Evolutionary conservation across 2,888 invertebrate species (phyloP).

Genomic region (Drosophila macrothrix): DNA sequence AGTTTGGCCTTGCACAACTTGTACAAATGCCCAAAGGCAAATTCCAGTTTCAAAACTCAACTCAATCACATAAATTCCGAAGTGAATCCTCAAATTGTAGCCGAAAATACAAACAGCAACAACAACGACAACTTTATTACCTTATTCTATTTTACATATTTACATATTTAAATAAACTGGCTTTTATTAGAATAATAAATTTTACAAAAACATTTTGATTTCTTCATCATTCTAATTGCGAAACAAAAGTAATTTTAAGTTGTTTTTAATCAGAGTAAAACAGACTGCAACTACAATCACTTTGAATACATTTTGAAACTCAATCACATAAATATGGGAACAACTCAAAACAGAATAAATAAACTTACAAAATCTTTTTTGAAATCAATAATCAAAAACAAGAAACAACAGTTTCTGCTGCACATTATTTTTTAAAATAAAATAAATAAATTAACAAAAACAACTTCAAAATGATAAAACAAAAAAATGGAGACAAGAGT

Average conservation of each 20-base stretch:
- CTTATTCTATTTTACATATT: neutral
- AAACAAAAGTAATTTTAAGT: neutral
- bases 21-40: constrained; percentile 6
- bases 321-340: neutral
- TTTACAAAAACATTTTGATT: neutral
- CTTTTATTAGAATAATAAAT: neutral
- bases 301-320: neutral
- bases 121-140: neutral
- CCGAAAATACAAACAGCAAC: neutral
- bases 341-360: neutral
- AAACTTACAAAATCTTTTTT: neutral
- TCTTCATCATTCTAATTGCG: neutral
- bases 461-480: neutral
- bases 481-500: neutral
- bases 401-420: neutral
- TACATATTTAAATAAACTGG: neutral
- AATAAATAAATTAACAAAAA: neutral
- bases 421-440: neutral
- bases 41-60: constrained; percentile 28
- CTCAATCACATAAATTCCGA: constrained; percentile 32
- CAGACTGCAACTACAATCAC: no score
- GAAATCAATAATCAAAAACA: neutral
- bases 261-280: neutral
- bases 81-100: neutral
- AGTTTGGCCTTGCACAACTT: constrained; percentile 20